Percentiles rank a stretch among this genome's conserved stretches.
Evolutionary conservation across 2,888 invertebrate genomes (phyloP).

Genomic region (Pseudolycoriella hygida): DNA sequence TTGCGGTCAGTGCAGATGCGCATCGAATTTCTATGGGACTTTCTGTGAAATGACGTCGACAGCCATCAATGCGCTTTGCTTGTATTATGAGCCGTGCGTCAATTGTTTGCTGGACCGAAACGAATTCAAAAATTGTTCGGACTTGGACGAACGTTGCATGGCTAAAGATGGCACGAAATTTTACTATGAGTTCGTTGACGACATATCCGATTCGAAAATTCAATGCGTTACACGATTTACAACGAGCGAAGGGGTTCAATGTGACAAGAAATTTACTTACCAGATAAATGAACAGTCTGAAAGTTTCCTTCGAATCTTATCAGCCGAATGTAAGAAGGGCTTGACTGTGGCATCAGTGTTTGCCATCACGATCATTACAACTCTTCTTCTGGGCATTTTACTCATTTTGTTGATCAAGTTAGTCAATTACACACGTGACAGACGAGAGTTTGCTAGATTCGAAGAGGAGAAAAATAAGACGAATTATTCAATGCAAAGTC

Average conservation of each 20-base stretch:
- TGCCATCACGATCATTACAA: slow-evolving; percentile 25
- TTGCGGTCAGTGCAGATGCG: slow-evolving; percentile 39
- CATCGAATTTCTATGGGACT: slow-evolving; percentile 18
- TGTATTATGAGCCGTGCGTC: slow-evolving; percentile 24
- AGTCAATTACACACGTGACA: slow-evolving; percentile 32
- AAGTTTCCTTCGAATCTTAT: slow-evolving; percentile 19
- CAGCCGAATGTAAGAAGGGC: slow-evolving; percentile 15
- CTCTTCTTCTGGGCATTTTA: slow-evolving; percentile 31
- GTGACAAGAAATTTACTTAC: slow-evolving; percentile 23
- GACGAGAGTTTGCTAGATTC: slow-evolving; percentile 36
- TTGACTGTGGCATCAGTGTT: slow-evolving; percentile 15
- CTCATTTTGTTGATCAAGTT: slow-evolving; percentile 28
- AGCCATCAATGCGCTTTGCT: slow-evolving; percentile 22
- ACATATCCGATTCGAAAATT: slow-evolving; percentile 12
- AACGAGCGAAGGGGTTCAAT: slow-evolving; percentile 18
- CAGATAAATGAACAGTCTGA: slow-evolving; percentile 13
- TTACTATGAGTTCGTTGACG: background rate
- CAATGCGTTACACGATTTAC: slow-evolving; percentile 20
- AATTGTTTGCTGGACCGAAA: slow-evolving; percentile 21
- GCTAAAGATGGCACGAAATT: slow-evolving; percentile 13
- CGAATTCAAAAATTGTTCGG: slow-evolving; percentile 12
- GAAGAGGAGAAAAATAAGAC: slow-evolving; percentile 29
- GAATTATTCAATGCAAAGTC: slow-evolving; percentile 32
- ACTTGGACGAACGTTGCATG: slow-evolving; percentile 19
- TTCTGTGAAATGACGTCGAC: slow-evolving; percentile 23